Evolutionary conservation across 2,797 vertebrate genomes (phyloP), one percentile per base, ranked within the genome.

Genomic region (Rhodeus uyekii): DNA sequence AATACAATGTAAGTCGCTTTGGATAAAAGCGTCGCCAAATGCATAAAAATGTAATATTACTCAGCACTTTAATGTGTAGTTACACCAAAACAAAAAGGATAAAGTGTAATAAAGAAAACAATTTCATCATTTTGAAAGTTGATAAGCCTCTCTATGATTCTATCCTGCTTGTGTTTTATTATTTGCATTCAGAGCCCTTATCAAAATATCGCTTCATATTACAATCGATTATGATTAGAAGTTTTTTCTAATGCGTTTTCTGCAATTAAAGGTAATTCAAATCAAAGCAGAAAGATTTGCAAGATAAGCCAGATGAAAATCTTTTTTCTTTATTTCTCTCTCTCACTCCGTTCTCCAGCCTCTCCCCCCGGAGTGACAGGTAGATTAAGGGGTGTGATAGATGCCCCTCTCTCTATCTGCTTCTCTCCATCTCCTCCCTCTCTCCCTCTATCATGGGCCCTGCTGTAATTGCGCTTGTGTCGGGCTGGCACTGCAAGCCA

Each of bases 311-410:
- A 50, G 38, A 55, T 48, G 71, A 76, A 65, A 80, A 76, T 48
- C 36, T 79, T 68, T 61, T 71, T 65, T 67, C 84, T 68, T 73
- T 85, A 85, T 68, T 87, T 87, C 67, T 87, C 86, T 89, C 86
- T 86, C 85, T 85, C 87, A 27, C 64, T 42, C 69, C 39, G 29
- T 36, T 46, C 60, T 68, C 44, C 60, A 80, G 60, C 71, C 53
- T 84, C 73, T 82, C 42, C 29, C 50, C 83, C 84, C 77, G 36
- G 90, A 92, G 89, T 95, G 94, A 93, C 93, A 94, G 94, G 94
- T 94, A 94, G 94, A 95, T 95, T 95, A 95, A 94, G 92, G 92
- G 92, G 89, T 55, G 90, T 94, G 94, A 94, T 94, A 94, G 92
- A 94, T 95, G 91, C 92, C 90, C 90, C 91, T 92, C 91, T 92